Base-by-base conservation (phyloP, 2,113 vertebrate species). In the Formicarius rufipectus region DNA sequence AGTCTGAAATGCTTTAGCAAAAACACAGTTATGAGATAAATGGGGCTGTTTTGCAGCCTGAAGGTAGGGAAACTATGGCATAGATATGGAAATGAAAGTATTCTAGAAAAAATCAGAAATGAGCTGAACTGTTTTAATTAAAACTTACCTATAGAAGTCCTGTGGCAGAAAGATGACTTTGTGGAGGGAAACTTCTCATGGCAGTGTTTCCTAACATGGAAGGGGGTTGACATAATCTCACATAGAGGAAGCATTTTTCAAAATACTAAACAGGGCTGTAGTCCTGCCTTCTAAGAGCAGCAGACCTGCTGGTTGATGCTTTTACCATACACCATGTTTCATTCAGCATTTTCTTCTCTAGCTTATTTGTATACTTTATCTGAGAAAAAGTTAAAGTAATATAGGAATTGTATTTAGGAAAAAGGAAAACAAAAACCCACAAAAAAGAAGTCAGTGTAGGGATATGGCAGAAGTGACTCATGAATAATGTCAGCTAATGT, bases 161-260 rank as follows among this genome's bases (percentile, higher is more conserved):
- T 47, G 24, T 5, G 9, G 7, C 16, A 28, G 39, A 9, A 82
- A 35, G 79, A 24, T 30, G 3, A 17, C 8, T 37, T 5, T 47
- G 31, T n/a, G 45, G 25, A 69, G 33, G 20, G 4, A 69, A 66
- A 44, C 8, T n/a, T 69, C 18, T 35, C 4, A 11, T 47, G 31
- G 14, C 30, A 71, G 19, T 25, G 8, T 40, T 73, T 78, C 21
- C 30, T 63, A 5, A 68, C 79, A 10, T 42, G 76, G 40, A 37
- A 87, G 73, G 40, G 25, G 59, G 9, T 15, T 83, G 62, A 85
- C 90, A 64, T 33, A 83, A 66, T 4, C 24, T 58, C 3, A 15
- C 0, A 0, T 28, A 78, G 78, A 55, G 21, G 56, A 30, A 85
- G 5, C 8, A 28, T 66, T 2, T 4, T 66, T 80, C 33, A 59